Conservation (phyloP, 2,888 invertebrate species). For the Stictocephala bisonia region DNA sequence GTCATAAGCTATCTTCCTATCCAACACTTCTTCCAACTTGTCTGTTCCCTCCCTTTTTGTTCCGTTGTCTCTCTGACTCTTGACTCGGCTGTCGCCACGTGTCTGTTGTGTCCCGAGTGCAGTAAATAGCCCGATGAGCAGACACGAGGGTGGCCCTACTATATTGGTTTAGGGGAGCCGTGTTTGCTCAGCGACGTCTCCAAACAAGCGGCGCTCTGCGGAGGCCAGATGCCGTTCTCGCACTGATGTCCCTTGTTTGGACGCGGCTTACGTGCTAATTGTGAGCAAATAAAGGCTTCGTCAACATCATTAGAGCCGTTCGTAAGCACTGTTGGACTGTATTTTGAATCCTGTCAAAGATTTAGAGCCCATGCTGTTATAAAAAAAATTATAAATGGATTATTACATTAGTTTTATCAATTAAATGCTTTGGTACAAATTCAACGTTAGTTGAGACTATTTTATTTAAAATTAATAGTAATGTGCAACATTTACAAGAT, state of each 20-base stretch:
- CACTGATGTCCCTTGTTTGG: constrained; percentile 42
- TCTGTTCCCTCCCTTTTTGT: background rate
- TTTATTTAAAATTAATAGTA: too few species aligned
- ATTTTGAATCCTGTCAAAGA: too few species aligned
- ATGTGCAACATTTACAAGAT: too few species aligned
- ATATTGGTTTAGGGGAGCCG: constrained; percentile 46
- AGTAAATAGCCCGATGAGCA: constrained; percentile 4
- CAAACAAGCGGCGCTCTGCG: constrained; percentile 33
- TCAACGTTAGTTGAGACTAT: too few species aligned
- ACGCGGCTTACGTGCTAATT: constrained; percentile 41
- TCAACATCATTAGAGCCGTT: constrained; percentile 20
- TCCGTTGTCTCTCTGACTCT: background rate
- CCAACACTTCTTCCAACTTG: background rate
- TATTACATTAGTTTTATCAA: too few species aligned
- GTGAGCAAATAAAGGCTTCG: constrained; percentile 34
- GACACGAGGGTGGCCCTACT: background rate
- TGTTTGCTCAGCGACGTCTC: constrained; percentile 41
- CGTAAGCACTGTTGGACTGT: too few species aligned
- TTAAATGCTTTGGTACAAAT: too few species aligned
- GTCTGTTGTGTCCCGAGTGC: background rate
- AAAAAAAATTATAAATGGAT: too few species aligned
- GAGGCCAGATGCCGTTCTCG: constrained; percentile 41
- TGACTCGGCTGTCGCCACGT: background rate
- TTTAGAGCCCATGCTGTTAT: too few species aligned
- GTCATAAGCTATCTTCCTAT: background rate